Conservation (phyloP, 2,888 invertebrate species). For the Temnothorax rugatulus region DNA sequence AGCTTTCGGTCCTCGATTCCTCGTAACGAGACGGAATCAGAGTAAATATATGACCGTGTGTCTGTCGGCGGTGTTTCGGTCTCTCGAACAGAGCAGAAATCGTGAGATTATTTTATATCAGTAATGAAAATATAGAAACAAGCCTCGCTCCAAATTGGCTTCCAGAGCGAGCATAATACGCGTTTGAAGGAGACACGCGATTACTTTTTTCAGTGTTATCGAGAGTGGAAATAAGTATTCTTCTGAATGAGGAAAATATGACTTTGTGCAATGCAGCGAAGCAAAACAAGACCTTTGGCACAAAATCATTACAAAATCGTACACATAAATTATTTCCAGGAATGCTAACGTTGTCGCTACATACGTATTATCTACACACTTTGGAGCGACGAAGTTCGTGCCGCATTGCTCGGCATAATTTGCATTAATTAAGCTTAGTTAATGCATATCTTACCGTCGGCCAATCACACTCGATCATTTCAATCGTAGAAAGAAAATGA, state of each 20-base stretch:
- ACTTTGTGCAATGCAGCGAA: neutral
- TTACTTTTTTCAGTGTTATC: neutral
- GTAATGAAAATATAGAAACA: neutral
- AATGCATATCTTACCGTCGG: neutral
- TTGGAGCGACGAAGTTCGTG: neutral
- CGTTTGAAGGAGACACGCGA: neutral
- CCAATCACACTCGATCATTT: neutral
- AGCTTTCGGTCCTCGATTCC: neutral
- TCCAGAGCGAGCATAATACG: neutral
- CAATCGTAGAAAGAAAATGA: conserved; percentile 17
- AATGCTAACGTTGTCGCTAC: neutral
- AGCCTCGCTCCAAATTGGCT: neutral
- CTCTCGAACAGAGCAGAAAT: neutral
- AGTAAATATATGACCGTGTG: neutral
- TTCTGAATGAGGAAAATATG: neutral
- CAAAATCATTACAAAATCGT: conserved; percentile 9
- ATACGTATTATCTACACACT: neutral
- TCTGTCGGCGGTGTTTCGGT: neutral
- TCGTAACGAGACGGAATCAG: neutral
- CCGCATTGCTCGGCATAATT: conserved; percentile 5
- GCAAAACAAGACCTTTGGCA: conserved; percentile 22
- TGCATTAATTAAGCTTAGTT: conserved; percentile 45
- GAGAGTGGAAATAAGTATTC: neutral
- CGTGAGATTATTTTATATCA: neutral
- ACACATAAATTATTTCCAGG: neutral